Evolutionary conservation across 2,113 vertebrate species (phyloP), one percentile per base, ranked within the genome.

Genomic region (Synodontis membranacea): DNA sequence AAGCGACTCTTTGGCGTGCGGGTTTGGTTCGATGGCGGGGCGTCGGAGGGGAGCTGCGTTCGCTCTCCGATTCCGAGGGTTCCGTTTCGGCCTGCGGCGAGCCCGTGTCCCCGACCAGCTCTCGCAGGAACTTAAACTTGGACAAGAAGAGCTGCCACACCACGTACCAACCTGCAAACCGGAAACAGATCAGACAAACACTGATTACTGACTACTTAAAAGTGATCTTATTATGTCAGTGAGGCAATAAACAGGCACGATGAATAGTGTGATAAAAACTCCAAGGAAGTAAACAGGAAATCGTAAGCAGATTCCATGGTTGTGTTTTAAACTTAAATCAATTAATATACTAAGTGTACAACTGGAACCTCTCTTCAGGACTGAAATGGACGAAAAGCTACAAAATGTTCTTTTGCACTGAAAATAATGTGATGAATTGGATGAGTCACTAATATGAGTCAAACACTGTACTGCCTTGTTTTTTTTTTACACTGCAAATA

Each of bases 101-200:
- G 31, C 96, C 93, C 0, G 96, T 96, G 56, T 99, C 98, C 17
- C 98, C 97, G 48, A 99, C 95, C 15, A 99, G 93, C 90, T 99
- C 98, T 39, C 98, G 96, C 87, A 99, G 95, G 94, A 99, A 99
- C 93, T 99, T 99, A 94, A 99, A 99, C 94, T 98, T 99, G 48
- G 97, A 99, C 89, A 99, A 89, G 94, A 99, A 99, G 84, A 99
- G 95, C 84, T 99, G 98, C 98, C 98, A 99, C 85, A 99, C 97
- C 88, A 99, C 98, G 87, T 98, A 99, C 98, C 98, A 99, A 89
- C 98, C 98, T 99, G 92, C 44, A 82, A 64, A 64, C 5, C 8
- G 75, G n/a, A 14, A 86, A 66, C 10, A 79, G 3, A 70, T 68
- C 28, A 60, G 74, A 31, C 28, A 14, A 48, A 54, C 46, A 52